These are phyloP conservation scores for Glaucidium brasilianum DNA, from an alignment of 2,113 vertebrate genomes.

Conservation along the genomic window DNA sequence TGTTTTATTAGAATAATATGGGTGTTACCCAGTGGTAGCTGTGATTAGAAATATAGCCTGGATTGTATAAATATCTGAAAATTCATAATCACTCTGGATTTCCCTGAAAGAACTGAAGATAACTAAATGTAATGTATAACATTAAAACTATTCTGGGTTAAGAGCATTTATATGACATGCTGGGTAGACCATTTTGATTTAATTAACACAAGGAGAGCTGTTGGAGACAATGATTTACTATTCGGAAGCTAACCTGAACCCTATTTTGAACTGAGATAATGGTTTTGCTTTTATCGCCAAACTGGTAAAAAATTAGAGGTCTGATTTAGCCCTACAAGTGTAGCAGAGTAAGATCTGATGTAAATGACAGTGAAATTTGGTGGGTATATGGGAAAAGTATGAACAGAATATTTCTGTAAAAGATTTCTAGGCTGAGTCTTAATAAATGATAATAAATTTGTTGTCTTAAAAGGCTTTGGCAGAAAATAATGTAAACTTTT, in stretches of 20 bases:
- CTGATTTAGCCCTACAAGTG: background rate
- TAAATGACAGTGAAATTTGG: background rate
- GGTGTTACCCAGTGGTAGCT: background rate
- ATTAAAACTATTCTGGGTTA: background rate
- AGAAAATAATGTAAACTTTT: background rate
- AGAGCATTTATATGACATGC: background rate
- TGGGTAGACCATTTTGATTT: background rate
- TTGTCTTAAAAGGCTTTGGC: background rate
- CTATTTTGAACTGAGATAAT: background rate
- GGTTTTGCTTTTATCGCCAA: background rate
- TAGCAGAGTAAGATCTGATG: background rate
- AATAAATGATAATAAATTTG: background rate
- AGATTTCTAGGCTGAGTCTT: background rate
- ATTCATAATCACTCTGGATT: background rate
- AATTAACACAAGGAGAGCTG: background rate
- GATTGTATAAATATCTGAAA: background rate
- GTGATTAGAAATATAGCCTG: background rate
- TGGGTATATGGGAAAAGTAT: background rate
- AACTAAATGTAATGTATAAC: background rate
- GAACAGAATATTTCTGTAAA: background rate
- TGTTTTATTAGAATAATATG: background rate
- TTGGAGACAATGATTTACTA: background rate
- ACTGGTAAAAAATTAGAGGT: background rate
- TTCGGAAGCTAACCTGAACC: background rate
- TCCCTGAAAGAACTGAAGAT: background rate